Evolutionary conservation across 1,140 invertebrate genomes (phyloP), one percentile per base, ranked within the genome.

Genomic region (Ooceraea biroi): DNA sequence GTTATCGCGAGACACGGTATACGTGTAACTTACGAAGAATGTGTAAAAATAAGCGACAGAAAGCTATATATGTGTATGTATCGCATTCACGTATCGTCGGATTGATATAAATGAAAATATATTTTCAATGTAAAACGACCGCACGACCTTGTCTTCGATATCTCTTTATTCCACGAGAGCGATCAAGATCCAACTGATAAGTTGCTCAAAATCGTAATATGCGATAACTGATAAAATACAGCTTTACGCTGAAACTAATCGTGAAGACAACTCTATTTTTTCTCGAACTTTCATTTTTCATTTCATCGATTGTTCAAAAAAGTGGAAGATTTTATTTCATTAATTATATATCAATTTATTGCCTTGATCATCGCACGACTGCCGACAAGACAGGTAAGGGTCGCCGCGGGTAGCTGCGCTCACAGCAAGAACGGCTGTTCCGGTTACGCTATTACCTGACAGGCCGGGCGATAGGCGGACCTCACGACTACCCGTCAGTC

Each of bases 21-120:
- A 25, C 8, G n/a, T 69, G 25, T 57, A 80, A 80, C 12, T 46
- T 69, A 19, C 76, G 76, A 58, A 69, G 27, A 30, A 46, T 80
- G 55, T 84, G 69, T 84, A 77, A 76, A 83, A 83, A 83, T 27
- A 73, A 77, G n/a, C 8, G 27, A 82, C 52, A 55, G 36, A 36
- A 57, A 78, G 41, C 22, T 85, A 7, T 36, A 7, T 36, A 74
- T 76, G 63, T 88, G 41, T 85, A 83, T 82, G 65, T 78, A 78
- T 72, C 46, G 71, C 52, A 80, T 44, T 66, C 57, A 77, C 82
- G 73, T 48, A 83, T 36, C 36, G 76, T 85, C 58, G 41, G 71
- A 80, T 80, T 74, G 73, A 41, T 76, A 86, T 61, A 63, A 85
- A 65, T 71, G 83, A 61, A 83, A 90, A 89, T 91, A 90, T 90